Base-by-base conservation (phyloP, 2,113 vertebrate genomes). In the Montifringilla adamsi region DNA sequence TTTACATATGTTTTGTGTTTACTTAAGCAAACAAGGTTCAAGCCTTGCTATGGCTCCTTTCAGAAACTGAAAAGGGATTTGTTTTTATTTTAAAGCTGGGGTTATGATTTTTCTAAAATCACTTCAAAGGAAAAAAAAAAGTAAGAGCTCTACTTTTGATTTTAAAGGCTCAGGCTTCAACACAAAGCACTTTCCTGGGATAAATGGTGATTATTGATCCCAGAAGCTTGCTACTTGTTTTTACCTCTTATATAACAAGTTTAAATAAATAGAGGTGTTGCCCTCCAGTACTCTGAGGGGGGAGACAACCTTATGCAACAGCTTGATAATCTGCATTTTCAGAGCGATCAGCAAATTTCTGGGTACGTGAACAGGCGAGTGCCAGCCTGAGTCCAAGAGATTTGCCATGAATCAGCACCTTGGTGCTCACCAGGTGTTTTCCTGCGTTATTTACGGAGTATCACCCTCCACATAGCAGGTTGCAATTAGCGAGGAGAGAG, bases 401-500 rank as follows among this genome's bases (percentile, higher is more conserved):
- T 96, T 93, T 97, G 90, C 95, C 95, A 96, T 96, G 95, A 96
- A 96, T 96, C 96, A 97, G 96, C 96, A 95, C 86, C 73, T 87
- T 68, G 84, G 59, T 87, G 86, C 1, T 94, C 92, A 95, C 92
- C 94, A 96, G 96, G 95, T 96, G 96, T 76, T 90, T 95, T 92
- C 90, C 94, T 94, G 90, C 2, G 83, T 94, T 96, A 96, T 93
- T 96, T 95, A 97, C 28, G 2, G 93, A 93, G 94, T 30, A 95
- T 78, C 93, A 37, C 69, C 84, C 58, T 0, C 93, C 90, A 1
- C 94, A 94, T 11, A 96, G 47, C 73, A 72, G 90, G 80, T 50
- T 90, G 94, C 95, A 96, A 96, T 97, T 96, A 96, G 86, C 4
- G 0, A 84, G 35, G 83, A 92, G 95, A 72, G 86, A 89, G 92